A percentile compares a stretch with the other conserved stretches of the same genome.
Evolutionary conservation across 2,888 invertebrate genomes (phyloP).

Genomic region (Podotricha telesiphe): DNA sequence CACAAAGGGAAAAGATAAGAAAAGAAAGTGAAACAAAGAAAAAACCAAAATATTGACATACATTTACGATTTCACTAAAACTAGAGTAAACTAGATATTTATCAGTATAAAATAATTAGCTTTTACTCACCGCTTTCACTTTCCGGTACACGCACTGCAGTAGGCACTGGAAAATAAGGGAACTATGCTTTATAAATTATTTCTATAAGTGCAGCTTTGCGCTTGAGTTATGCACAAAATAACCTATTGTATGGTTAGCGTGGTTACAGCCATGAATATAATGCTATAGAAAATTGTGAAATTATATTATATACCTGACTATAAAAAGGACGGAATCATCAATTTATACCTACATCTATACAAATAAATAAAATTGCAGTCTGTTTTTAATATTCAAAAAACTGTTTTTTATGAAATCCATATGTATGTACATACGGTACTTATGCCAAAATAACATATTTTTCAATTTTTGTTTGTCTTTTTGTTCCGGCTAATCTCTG

Average conservation of each 20-base stretch:
- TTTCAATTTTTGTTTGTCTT: no score
- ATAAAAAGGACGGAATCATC: neutral
- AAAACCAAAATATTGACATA: constrained; percentile 25
- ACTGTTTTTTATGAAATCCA: no score
- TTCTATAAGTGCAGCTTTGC: constrained; percentile 7
- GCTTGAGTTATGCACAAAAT: constrained; percentile 32
- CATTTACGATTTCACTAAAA: constrained; percentile 25
- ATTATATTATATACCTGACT: constrained; percentile 8
- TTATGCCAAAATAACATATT: no score
- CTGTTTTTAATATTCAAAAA: no score
- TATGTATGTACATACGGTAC: no score
- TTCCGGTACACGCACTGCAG: constrained; percentile 91
- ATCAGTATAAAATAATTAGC: constrained; percentile 29
- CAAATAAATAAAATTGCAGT: no score
- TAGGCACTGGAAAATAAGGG: constrained; percentile 85
- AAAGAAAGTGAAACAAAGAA: constrained; percentile 5
- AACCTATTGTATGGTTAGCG: constrained; percentile 11
- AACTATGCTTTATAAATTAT: constrained; percentile 30
- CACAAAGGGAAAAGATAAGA: neutral
- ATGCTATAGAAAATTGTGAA: neutral
- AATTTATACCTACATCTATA: no score
- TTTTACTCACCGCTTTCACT: constrained; percentile 88
- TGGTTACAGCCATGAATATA: neutral
- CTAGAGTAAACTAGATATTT: constrained; percentile 24
- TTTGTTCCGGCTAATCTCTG: no score